These are phyloP conservation scores for Lepidostoma basale DNA, from an alignment of 1,140 invertebrate genomes.

Conservation along the genomic window DNA sequence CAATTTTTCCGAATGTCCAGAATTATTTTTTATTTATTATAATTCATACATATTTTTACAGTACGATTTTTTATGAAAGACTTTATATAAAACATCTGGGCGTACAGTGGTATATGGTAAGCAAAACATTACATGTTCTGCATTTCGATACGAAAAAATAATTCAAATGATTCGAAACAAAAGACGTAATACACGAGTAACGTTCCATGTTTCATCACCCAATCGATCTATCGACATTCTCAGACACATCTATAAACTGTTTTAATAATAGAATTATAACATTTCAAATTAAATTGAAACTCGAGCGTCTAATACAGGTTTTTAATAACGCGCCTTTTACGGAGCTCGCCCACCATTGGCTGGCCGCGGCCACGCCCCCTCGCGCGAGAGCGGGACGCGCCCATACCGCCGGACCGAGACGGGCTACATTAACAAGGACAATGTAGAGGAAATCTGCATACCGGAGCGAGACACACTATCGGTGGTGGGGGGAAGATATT, in stretches of 20 bases:
- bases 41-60: too few relatives aligned
- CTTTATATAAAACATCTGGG: too few relatives aligned
- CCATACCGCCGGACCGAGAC: conserved; percentile 59
- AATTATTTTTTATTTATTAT: too few relatives aligned
- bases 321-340: conserved; percentile 62
- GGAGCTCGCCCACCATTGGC: conserved; percentile 58
- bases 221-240: conserved; percentile 48
- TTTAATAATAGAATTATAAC: conserved; percentile 63
- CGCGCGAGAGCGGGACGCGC: conserved; percentile 56
- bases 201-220: too few relatives aligned
- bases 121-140: too few relatives aligned
- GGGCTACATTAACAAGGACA: conserved; percentile 24
- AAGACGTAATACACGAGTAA: too few relatives aligned
- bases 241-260: conserved; percentile 61
- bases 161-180: too few relatives aligned
- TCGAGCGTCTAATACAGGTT: conserved; percentile 49
- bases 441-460: conserved; percentile 20
- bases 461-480: conserved; percentile 7
- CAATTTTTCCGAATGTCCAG: too few relatives aligned
- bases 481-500: conserved; percentile 8
- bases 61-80: too few relatives aligned
- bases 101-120: too few relatives aligned
- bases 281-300: conserved; percentile 52
- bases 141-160: too few relatives aligned
- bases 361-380: conserved; percentile 57